Evolutionary conservation across 92 coral and sea anemone species (phyloP), one percentile per base, ranked within the genome.

Genomic region (Nematostella vectensis): DNA sequence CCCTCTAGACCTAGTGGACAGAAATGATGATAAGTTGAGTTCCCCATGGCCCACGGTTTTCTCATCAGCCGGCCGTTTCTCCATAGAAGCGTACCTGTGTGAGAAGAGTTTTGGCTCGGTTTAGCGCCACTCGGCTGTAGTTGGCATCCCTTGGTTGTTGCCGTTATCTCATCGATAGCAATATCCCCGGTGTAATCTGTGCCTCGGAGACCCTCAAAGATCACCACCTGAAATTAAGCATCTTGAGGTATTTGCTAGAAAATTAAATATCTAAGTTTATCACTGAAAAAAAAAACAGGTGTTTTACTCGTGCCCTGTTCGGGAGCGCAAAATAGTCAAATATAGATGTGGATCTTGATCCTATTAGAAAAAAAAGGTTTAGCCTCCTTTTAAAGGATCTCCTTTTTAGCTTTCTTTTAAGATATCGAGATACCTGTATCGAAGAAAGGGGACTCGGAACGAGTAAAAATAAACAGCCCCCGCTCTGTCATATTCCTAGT

Each of bases 141-240:
- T 6, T 8, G 4, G 18, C 51, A 45, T 45, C 4, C 4, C 51
- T 22, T 10, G 4, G 51, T 11, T 8, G 18, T 19, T 22, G 18
- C 51, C 18, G 4, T 11, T 11, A 45, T 45, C 4, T 45, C 51
- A 19, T 45, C 51, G 18, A 45, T 45, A 45, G 51, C 51, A 45
- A 45, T 45, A 19, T 45, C 51, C 18, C 51, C 51, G 4, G 51
- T 45, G 21, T 45, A 45, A 22, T 45, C 51, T 4, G 51, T 45
- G 21, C 51, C 51, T 10, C 51, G 51, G 51, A 45, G 9, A 6
- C 51, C 51, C 18, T 45, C 51, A 17, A 45, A 45, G 9, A 33
- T 33, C 15, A 33, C 40, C 40, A 33, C 15, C 40, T 33, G 40
- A n/a, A n/a, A n/a, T n/a, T n/a, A n/a, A n/a, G n/a, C n/a, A n/a